Evolutionary conservation across 2,797 vertebrate genomes (phyloP), one percentile per base, ranked within the genome.

Genomic region (Mormyrops boulengeri): DNA sequence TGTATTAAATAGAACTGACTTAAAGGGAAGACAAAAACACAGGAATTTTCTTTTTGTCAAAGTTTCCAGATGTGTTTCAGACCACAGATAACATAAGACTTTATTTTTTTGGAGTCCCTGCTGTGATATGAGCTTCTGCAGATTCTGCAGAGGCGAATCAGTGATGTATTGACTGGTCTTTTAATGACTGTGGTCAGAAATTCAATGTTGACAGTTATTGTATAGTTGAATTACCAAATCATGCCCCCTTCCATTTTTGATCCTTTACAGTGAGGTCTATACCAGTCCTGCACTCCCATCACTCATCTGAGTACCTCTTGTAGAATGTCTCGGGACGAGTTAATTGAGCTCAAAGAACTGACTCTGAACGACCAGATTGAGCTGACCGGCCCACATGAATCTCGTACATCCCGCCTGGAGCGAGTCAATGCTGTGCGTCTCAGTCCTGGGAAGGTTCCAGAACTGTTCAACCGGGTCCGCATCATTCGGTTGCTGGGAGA

Each of bases 291-390:
- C 69, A 90, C 50, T 52, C 82, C 38, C 92, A 92, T 92, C 93
- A 92, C 91, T 91, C 90, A 90, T 89, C 57, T 91, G 82, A 88
- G 88, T n/a, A 57, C 90, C 55, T 0, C 89, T 19, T 66, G 53
- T 90, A 95, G 90, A 89, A 97, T 97, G 97, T 93, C 95, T 80
- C 95, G 95, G 90, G 96, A 96, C 91, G 98, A 99, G 94, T 95
- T 98, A 92, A 99, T 99, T 55, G 98, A 99, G 93, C 95, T 99
- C 89, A 94, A 96, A 92, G 96, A 96, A 92, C 95, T 98, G 90
- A 95, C 95, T n/a, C 91, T 95, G 0, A 94, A 93, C 73, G 95
- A 96, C 89, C 93, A 95, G 62, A 96, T 97, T 0, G 96, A 97
- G 90, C 93, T 97, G 91, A 94, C 96, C 0, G 92, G 95, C 88